These are phyloP conservation scores for Propsilocerus akamusi DNA, from an alignment of 1,140 invertebrate genomes.

Conservation along the genomic window DNA sequence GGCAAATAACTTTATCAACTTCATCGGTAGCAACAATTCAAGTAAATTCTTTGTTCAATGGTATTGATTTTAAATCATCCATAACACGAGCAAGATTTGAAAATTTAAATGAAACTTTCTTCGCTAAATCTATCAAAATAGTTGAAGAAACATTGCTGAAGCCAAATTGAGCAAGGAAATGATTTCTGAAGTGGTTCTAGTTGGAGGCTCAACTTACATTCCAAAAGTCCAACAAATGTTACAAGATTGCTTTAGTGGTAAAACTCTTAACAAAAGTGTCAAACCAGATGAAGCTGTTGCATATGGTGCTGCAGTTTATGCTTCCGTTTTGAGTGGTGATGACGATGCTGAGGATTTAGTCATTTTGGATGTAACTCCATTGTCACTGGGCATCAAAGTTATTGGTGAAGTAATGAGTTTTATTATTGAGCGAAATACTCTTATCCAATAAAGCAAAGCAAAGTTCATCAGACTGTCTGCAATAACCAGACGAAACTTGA, in stretches of 20 bases:
- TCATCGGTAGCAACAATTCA: slow-evolving; percentile 90
- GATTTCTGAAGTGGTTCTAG: slow-evolving; percentile 59
- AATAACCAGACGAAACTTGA: too few relatives aligned
- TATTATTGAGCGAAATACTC: too few relatives aligned
- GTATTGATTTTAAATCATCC: slow-evolving; percentile 93
- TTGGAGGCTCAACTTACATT: slow-evolving; percentile 59
- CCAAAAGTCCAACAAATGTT: slow-evolving; percentile 39
- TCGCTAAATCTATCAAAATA: too few relatives aligned
- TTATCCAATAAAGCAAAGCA: too few relatives aligned
- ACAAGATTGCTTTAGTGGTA: slow-evolving; percentile 40
- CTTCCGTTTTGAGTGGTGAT: too few relatives aligned
- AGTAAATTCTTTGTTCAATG: slow-evolving; percentile 94
- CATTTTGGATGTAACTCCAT: slow-evolving; percentile 44
- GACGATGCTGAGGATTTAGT: slow-evolving; percentile 53
- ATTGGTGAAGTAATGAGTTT: slow-evolving; percentile 44
- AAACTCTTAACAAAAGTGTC: slow-evolving; percentile 38
- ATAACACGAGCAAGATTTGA: slow-evolving; percentile 94
- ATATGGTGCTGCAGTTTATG: slow-evolving; percentile 42
- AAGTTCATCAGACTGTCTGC: too few relatives aligned
- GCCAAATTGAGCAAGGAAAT: slow-evolving; percentile 47
- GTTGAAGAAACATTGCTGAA: too few relatives aligned
- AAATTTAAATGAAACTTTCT: slow-evolving; percentile 73
- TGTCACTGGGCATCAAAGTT: slow-evolving; percentile 44
- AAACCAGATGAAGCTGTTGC: too few relatives aligned
- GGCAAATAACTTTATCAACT: slow-evolving; percentile 68